These are phyloP conservation scores for Rhea pennata DNA, from an alignment of 2,113 vertebrate species.

Conservation along the genomic window DNA sequence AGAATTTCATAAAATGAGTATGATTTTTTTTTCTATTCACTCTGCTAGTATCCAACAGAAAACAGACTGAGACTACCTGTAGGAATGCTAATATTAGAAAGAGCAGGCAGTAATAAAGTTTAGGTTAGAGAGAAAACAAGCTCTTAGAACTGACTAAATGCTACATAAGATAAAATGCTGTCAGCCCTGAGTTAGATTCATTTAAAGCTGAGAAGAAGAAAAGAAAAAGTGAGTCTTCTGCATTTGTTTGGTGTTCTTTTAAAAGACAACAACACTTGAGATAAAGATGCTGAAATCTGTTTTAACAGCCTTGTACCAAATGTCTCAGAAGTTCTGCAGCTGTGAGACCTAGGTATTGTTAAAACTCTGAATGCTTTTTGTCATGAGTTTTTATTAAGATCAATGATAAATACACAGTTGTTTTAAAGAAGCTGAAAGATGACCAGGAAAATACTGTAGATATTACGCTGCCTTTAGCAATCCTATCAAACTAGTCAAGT, in stretches of 20 bases:
- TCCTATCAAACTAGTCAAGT: neutral
- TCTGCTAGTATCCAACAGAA: neutral
- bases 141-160: neutral
- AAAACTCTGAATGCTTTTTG: neutral
- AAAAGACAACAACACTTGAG: neutral
- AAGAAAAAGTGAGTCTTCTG: neutral
- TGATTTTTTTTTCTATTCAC: neutral
- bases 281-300: neutral
- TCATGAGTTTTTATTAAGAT: neutral
- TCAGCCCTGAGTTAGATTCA: neutral
- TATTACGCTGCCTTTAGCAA: neutral
- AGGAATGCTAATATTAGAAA: neutral
- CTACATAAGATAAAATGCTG: neutral
- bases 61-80: neutral
- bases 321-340: neutral
- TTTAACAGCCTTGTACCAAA: neutral
- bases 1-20: neutral
- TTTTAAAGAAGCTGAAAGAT: neutral
- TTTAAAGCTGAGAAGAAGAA: neutral
- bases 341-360: neutral
- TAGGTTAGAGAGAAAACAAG: neutral
- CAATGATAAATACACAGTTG: neutral
- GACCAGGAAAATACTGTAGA: neutral
- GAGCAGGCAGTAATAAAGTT: neutral
- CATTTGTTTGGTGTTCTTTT: neutral